Base-by-base conservation (phyloP, 1,140 invertebrate species). In the Octopus sinensis region DNA sequence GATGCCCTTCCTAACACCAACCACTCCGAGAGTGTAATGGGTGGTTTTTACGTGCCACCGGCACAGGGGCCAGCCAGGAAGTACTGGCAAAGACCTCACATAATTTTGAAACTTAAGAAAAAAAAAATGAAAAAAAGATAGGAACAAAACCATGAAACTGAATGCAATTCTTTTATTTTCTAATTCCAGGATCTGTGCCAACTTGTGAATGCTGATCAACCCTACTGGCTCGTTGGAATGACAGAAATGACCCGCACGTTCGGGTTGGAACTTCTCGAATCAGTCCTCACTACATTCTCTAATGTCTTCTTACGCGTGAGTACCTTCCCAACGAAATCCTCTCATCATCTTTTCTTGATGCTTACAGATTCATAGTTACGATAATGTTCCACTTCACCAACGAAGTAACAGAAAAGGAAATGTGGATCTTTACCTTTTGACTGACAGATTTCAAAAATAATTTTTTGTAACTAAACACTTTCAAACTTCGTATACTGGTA, bases 241-340 rank as follows among this genome's bases (percentile, higher is more conserved):
- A 96, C 96, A 7, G 97, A 99, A 92, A 98, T 99, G 94, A 98
- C 96, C 4, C 93, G 97, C 85, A 98, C 97, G 4, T 98, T 99
- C 92, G 97, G 97, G 6, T 91, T 99, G 81, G 98, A 99, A 90
- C 91, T 99, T 43, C 89, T 99, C 76, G 98, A 99, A 91, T 96
- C 96, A 0, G 95, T 99, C 78, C 92, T 99, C 30, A 95, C 95
- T 71, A 94, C 96, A 85, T 99, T 97, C 92, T 95, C 96, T 53
- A 93, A 94, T 68, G 95, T 99, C 62, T 99, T 99, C 91, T 96
- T 95, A 87, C 95, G 97, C 93, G 96, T 97, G 92, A 85, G 81
- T 85, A 10, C n/a, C 53, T 54, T 77, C 12, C 78, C 51, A 54
- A n/a, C 23, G 3, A 23, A 76, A 5, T 7, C 52, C 17, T 81